Base-by-base conservation (phyloP, 2,888 invertebrate species). In the Mechanitis messenoides region DNA sequence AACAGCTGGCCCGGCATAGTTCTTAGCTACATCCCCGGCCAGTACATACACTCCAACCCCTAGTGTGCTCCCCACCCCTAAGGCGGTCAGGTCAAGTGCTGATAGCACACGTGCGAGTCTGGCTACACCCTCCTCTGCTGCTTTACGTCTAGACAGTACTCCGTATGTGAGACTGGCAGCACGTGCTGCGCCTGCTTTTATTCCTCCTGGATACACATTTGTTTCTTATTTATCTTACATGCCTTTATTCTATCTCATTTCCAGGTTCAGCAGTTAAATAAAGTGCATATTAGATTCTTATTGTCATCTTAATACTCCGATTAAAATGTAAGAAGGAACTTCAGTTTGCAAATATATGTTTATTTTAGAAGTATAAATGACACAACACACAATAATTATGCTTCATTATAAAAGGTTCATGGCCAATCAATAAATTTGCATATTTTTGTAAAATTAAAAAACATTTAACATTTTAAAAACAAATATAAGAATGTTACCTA, bases 1-100 rank as follows among this genome's bases (percentile, higher is more conserved):
- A 0, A 97, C 96, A 0, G 96, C 95, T 0, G 98, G 97, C 0
- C 97, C 97, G 0, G 97, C 95, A 58, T 92, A 92, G 64, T 92
- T 92, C 81, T 94, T 95, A 4, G 96, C 94, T 1, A 96, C 96
- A 66, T 94, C 93, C 0, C 96, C 97, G 33, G 96, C 96, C 59
- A 98, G 81, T 33, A 97, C 97, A 77, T 98, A 98, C 50, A 97
- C 95, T 0, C 97, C 97, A 3, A 97, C 96, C 0, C 97, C 97
- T 12, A 98, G 91, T 0, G 95, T 96, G 66, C 95, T 94, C 47
- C 96, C 96, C 33, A 96, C 93, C 0, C 94, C 97, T 47, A 97
- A 83, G 0, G 95, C 94, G 0, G 96, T 97, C 56, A 97, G 90
- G 84, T 97, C 97, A 11, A 97, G 83, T 0, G 95, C 94, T 0